These are phyloP conservation scores for Tragelaphus imberbis DNA, from an alignment of 2,113 vertebrate species.

Conservation along the genomic window DNA sequence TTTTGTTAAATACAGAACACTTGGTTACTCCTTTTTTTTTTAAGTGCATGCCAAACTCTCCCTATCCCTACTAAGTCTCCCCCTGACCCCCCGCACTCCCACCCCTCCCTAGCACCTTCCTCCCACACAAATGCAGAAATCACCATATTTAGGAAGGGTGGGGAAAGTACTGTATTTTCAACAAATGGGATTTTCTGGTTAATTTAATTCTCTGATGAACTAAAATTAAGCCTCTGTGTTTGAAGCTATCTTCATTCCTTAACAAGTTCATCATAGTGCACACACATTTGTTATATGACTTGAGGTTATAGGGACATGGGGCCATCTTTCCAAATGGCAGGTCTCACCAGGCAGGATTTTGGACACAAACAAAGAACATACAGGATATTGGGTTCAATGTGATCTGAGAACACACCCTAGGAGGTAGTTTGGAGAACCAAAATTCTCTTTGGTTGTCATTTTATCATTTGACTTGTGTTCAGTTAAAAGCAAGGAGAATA, in stretches of 20 bases:
- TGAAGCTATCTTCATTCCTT: not conserved
- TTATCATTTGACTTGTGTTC: not conserved
- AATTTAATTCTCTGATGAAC: constrained; percentile 4
- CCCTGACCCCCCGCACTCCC: not conserved
- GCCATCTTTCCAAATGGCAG: not conserved
- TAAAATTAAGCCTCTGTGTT: not conserved
- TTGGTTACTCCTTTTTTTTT: not conserved
- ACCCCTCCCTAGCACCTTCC: not conserved
- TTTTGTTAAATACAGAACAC: not conserved
- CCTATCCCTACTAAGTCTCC: not conserved
- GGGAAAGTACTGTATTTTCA: not conserved
- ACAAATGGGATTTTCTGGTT: not conserved
- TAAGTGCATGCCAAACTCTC: not conserved
- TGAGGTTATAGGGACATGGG: not conserved
- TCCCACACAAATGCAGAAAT: not conserved
- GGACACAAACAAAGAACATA: not conserved
- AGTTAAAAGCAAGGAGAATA: not conserved
- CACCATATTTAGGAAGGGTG: not conserved
- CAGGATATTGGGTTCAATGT: not conserved
- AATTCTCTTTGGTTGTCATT: not conserved
- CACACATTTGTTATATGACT: not conserved
- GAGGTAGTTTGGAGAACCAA: not conserved
- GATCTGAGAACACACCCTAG: not conserved
- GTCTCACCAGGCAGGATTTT: not conserved
- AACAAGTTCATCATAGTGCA: not conserved